Percentiles rank a stretch among this genome's conserved stretches.
Evolutionary conservation across 2,113 vertebrate species (phyloP).

Genomic region (Charadrius vociferus): DNA sequence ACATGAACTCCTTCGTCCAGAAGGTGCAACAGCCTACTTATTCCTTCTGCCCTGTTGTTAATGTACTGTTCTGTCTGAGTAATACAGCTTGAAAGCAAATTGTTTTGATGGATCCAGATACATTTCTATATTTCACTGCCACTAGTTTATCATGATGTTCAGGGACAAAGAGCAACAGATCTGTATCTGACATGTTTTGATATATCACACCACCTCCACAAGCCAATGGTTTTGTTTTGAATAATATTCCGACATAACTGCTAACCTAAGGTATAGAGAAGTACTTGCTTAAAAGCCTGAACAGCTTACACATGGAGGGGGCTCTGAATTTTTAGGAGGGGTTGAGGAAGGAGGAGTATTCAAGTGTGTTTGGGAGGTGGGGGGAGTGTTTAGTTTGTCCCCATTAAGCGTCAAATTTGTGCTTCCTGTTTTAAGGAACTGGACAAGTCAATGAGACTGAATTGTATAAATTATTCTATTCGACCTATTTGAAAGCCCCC

Average conservation of each 20-base stretch:
- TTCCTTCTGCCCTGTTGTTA: neutral
- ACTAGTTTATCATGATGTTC: neutral
- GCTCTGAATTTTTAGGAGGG: neutral
- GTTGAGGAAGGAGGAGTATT: neutral
- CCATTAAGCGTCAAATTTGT: neutral
- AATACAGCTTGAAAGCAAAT: neutral
- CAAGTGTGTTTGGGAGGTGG: neutral
- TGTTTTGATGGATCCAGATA: neutral
- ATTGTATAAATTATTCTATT: neutral
- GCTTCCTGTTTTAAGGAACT: neutral
- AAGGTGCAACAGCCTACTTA: conserved; percentile 45
- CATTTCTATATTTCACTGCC: neutral
- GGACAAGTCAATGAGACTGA: neutral
- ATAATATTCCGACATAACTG: neutral
- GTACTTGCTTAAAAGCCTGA: neutral
- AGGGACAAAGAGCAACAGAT: neutral
- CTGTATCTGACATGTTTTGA: neutral
- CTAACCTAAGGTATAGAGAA: neutral
- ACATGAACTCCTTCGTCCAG: conserved; percentile 32
- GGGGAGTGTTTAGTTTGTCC: neutral
- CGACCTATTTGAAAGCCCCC: neutral
- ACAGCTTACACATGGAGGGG: neutral
- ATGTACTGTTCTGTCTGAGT: neutral
- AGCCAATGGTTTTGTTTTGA: neutral
- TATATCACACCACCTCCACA: neutral